phyloP scores from a whole-genome alignment of 2,113 vertebrate species.

The Petrocephalus zakoni region DNA sequence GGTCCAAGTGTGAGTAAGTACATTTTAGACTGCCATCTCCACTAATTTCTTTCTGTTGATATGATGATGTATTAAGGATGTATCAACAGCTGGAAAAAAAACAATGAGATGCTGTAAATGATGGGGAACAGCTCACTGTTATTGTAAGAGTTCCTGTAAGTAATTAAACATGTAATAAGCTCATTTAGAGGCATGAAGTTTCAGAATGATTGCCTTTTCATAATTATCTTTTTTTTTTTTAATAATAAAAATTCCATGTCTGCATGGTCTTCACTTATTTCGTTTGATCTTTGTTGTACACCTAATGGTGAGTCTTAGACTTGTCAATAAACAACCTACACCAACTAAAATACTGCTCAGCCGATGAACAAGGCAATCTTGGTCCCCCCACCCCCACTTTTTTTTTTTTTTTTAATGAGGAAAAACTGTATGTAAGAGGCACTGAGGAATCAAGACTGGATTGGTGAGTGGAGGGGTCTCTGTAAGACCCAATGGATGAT shows the following conservation, averaged over 20 bases:
- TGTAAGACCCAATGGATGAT: neutral
- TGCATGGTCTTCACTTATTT: neutral
- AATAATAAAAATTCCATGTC: neutral
- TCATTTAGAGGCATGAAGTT: neutral
- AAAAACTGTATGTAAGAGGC: neutral
- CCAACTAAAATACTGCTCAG: neutral
- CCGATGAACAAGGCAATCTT: neutral
- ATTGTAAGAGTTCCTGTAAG: neutral
- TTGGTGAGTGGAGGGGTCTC: neutral
- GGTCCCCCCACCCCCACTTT: neutral
- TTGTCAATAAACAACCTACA: neutral
- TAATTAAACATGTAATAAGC: slow-evolving; percentile 2
- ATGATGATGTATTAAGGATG: slow-evolving; percentile 6
- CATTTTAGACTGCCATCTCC: neutral
- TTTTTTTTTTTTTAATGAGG: neutral
- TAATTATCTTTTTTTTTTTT: neutral
- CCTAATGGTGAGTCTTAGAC: neutral
- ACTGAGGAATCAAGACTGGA: neutral
- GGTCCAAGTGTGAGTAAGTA: neutral
- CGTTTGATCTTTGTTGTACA: neutral
- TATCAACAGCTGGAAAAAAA: slow-evolving; percentile 6
- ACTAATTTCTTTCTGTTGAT: neutral
- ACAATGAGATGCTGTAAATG: neutral
- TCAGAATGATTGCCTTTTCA: neutral
- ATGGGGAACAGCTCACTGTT: neutral